Evolutionary conservation across 1,140 invertebrate genomes (phyloP).

Genomic region (Megalopta genalis): DNA sequence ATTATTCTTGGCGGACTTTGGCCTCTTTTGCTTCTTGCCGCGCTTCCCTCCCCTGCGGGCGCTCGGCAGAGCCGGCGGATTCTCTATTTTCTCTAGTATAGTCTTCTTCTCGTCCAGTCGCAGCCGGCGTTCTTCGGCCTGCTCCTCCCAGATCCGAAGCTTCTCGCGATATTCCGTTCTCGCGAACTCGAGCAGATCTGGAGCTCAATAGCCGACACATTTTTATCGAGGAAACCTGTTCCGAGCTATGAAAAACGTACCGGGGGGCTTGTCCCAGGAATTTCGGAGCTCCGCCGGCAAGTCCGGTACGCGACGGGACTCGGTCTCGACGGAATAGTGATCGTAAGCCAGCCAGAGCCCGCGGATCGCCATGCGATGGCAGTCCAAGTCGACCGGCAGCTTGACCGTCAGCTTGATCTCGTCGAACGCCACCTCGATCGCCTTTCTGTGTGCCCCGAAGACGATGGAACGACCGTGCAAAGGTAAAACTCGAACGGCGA

Average conservation of each 20-base stretch:
- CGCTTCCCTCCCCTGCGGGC: conserved; percentile 16
- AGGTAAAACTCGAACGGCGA: too few relatives aligned
- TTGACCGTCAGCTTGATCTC: conserved; percentile 81
- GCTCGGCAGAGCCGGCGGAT: conserved; percentile 55
- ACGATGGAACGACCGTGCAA: too few relatives aligned
- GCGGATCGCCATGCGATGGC: conserved; percentile 81
- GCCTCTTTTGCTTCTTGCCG: conserved; percentile 21
- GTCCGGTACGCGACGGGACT: conserved; percentile 72
- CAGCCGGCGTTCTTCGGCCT: conserved; percentile 63
- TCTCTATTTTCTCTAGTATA: conserved; percentile 62
- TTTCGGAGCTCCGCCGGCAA: conserved; percentile 58
- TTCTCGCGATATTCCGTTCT: conserved; percentile 57
- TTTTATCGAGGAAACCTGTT: background rate
- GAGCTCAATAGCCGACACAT: background rate
- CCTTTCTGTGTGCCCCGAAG: conserved; percentile 67
- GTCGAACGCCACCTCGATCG: conserved; percentile 82
- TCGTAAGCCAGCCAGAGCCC: conserved; percentile 83
- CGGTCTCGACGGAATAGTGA: conserved; percentile 78
- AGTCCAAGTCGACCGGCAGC: conserved; percentile 81
- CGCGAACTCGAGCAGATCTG: conserved; percentile 66
- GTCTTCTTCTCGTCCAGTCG: conserved; percentile 68
- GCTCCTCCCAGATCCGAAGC: conserved; percentile 62
- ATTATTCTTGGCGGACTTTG: conserved; percentile 23
- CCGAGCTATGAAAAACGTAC: background rate
- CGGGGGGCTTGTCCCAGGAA: background rate